Conservation (phyloP, 2,113 vertebrate species). For the Ailuropoda melanoleuca region DNA sequence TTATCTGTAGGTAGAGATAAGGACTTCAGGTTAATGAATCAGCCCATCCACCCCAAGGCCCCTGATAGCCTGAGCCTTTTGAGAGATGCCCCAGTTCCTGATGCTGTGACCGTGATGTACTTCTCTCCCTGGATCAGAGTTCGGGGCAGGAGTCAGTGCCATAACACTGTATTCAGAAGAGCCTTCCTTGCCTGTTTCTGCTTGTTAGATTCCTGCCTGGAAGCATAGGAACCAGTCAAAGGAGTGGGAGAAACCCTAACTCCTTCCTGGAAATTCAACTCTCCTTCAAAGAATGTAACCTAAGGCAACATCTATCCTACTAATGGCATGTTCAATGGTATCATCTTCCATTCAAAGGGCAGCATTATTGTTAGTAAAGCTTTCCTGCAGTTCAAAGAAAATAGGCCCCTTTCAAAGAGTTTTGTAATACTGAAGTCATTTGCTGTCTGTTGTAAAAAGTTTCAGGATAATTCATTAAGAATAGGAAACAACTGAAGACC, state of each 20-base stretch:
- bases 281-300: not conserved
- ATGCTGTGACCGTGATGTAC: not conserved
- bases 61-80: not conserved
- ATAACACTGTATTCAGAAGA: not conserved
- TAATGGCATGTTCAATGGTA: not conserved
- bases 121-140: not conserved
- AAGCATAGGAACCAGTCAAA: not conserved
- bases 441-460: not conserved
- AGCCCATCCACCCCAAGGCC: not conserved
- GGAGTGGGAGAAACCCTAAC: not conserved
- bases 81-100: not conserved
- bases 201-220: not conserved
- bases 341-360: not conserved
- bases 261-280: not conserved
- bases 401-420: not conserved
- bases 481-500: not conserved
- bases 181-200: not conserved
- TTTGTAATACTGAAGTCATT: constrained; percentile 27
- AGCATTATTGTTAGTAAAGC: not conserved
- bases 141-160: not conserved
- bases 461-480: constrained; percentile 41
- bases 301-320: not conserved
- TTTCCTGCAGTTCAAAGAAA: not conserved
- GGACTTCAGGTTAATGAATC: not conserved
- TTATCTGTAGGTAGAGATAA: not conserved